Percentiles rank a stretch among this genome's conserved stretches.
Conservation (phyloP, 1,140 invertebrate species). For the Cherax quadricarinatus region DNA sequence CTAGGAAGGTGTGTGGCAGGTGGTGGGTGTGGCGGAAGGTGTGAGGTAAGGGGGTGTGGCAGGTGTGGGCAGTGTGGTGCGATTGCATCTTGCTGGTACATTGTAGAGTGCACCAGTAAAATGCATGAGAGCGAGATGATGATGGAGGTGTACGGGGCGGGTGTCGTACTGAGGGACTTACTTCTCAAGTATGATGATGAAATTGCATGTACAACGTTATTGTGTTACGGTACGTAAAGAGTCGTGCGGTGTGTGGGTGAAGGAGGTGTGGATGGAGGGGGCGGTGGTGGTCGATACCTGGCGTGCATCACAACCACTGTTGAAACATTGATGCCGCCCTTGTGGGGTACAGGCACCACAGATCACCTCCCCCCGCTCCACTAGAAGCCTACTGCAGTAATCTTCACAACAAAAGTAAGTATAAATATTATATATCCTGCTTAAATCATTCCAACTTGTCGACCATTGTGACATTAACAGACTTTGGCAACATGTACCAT, state of each 20-base stretch:
- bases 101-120: background rate
- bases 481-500: background rate
- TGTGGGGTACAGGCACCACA: background rate
- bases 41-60: background rate
- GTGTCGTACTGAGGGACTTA: background rate
- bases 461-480: background rate
- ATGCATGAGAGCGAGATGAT: background rate
- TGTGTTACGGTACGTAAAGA: background rate
- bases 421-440: background rate
- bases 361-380: background rate
- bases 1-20: background rate
- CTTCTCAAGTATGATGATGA: no score
- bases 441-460: background rate
- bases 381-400: background rate
- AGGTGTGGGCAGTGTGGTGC: background rate
- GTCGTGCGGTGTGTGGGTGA: background rate
- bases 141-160: background rate
- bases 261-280: background rate
- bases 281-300: conserved; percentile 36
- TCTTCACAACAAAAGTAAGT: background rate
- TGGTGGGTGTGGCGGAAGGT: background rate
- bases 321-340: conserved; percentile 44
- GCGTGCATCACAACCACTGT: conserved; percentile 55
- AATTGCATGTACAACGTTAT: no score
- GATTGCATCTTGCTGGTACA: no score